phyloP scores from a whole-genome alignment of 2,113 vertebrate species.

The Mormyrus lacerda region DNA sequence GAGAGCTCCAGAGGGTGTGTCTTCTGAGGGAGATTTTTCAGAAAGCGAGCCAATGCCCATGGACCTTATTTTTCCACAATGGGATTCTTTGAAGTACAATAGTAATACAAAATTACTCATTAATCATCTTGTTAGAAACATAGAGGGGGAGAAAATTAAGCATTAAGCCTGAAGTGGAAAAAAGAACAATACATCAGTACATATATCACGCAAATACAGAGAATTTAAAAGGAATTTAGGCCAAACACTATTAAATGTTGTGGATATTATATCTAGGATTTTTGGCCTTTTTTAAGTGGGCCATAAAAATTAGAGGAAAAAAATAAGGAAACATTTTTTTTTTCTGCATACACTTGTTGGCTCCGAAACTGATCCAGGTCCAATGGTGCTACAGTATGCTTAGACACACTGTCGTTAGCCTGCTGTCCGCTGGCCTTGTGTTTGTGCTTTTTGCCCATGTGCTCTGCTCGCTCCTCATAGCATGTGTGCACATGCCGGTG shows the following conservation, averaged over 20 bases:
- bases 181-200: neutral
- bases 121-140: neutral
- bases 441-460: neutral
- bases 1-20: neutral
- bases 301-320: neutral
- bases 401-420: neutral
- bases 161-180: neutral
- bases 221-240: neutral
- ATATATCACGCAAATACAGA: neutral
- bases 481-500: no score
- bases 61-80: neutral
- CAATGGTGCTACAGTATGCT: neutral
- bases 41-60: neutral
- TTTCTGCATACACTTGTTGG: neutral
- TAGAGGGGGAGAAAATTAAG: neutral
- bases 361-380: neutral
- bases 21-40: neutral
- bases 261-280: neutral
- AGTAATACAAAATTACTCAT: neutral
- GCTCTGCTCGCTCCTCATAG: neutral
- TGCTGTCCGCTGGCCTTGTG: neutral
- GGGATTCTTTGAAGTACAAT: neutral
- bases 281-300: neutral
- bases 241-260: neutral
- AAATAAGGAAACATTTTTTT: neutral